Conservation (phyloP, 2,113 vertebrate species). For the Ophthalmolycus amberensis region DNA sequence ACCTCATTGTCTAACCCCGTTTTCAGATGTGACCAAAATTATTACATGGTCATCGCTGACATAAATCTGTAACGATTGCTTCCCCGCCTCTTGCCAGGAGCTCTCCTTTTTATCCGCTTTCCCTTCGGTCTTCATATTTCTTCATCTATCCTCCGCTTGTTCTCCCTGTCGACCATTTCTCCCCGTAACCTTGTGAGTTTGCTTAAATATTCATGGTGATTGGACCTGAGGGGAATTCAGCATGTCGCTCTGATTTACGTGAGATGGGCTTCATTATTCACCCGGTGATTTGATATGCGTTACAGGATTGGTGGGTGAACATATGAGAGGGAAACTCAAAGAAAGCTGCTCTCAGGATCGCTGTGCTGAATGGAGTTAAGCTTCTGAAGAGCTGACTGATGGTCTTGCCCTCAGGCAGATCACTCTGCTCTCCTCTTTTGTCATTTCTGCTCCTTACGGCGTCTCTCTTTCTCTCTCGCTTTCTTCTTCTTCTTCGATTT, state of each 20-base stretch:
- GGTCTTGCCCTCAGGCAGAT: slow-evolving; percentile 8
- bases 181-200: slow-evolving; percentile 67
- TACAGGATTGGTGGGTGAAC: slow-evolving; percentile 45
- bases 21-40: slow-evolving; percentile 59
- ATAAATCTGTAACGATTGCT: slow-evolving; percentile 53
- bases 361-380: slow-evolving; percentile 28
- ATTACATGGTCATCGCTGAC: slow-evolving; percentile 58
- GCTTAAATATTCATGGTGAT: slow-evolving; percentile 78
- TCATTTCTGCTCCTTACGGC: slow-evolving; percentile 2
- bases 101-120: slow-evolving; percentile 46
- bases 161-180: slow-evolving; percentile 27
- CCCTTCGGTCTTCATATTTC: slow-evolving; percentile 42
- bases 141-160: slow-evolving; percentile 36
- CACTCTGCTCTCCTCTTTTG: slow-evolving; percentile 29
- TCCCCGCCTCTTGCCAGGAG: slow-evolving; percentile 39
- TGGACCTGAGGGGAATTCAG: slow-evolving; percentile 72
- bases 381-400: slow-evolving; percentile 60
- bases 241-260: slow-evolving; percentile 76
- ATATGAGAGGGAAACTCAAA: slow-evolving; percentile 43
- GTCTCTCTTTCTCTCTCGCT: not conserved
- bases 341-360: slow-evolving; percentile 37
- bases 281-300: slow-evolving; percentile 73
- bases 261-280: slow-evolving; percentile 77
- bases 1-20: slow-evolving; percentile 44
- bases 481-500: not conserved